phyloP scores from a whole-genome alignment of 2,113 vertebrate genomes.

The Eptatretus burgeri region DNA sequence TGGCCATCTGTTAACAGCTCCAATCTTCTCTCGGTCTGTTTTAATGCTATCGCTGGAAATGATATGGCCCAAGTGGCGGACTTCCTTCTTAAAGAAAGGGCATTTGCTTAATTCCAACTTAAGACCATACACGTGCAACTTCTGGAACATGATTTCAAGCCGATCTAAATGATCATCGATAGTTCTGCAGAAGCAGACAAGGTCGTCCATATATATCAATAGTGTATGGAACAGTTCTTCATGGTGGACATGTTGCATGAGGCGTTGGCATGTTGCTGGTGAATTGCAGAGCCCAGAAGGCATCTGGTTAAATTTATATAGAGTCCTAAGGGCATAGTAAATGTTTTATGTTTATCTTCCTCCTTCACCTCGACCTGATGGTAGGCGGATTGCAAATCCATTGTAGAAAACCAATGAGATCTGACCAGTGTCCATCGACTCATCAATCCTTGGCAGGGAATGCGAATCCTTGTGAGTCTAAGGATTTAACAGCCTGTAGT shows the following conservation, averaged over 20 bases:
- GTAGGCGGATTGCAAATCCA: slow-evolving; percentile 9
- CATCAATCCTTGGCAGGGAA: slow-evolving; percentile 10
- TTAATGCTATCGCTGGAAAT: too few relatives aligned
- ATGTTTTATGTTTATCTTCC: slow-evolving; percentile 7
- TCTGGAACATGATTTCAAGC: background rate
- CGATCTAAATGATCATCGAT: slow-evolving; percentile 7
- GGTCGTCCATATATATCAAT: slow-evolving; percentile 9
- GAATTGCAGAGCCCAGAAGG: slow-evolving; percentile 10
- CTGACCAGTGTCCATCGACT: slow-evolving; percentile 10
- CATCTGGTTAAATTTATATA: slow-evolving; percentile 4
- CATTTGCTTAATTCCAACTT: background rate
- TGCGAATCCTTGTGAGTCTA: slow-evolving; percentile 10
- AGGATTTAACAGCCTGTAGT: slow-evolving; percentile 10
- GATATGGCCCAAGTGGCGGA: background rate
- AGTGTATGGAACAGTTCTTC: slow-evolving; percentile 8
- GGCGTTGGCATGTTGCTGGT: too few relatives aligned
- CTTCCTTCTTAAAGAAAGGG: background rate
- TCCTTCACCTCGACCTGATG: slow-evolving; percentile 10
- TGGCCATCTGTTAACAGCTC: too few relatives aligned
- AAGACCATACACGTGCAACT: background rate
- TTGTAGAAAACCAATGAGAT: slow-evolving; percentile 9
- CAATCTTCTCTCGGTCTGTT: too few relatives aligned
- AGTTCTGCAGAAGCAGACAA: slow-evolving; percentile 8
- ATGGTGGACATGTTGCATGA: too few relatives aligned
- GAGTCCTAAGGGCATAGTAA: slow-evolving; percentile 8